Conservation (phyloP, 1,140 invertebrate genomes). For the Drosophila watanabei region DNA sequence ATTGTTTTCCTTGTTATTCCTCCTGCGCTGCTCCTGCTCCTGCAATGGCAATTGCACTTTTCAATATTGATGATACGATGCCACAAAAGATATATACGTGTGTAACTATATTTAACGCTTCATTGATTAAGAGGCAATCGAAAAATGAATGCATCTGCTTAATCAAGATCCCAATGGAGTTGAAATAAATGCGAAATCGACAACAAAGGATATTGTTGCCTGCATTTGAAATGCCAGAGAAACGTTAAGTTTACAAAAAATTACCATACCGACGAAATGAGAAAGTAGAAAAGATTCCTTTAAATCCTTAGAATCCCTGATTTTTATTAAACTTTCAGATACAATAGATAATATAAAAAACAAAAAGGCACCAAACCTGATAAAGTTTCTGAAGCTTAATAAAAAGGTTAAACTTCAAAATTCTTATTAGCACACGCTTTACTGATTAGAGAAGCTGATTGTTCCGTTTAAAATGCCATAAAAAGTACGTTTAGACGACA, state of each 20-base stretch:
- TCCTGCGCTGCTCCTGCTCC: background rate
- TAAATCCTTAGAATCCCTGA: no score
- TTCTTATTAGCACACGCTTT: background rate
- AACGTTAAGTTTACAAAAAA: background rate
- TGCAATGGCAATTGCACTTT: slow-evolving; percentile 45
- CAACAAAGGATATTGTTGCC: slow-evolving; percentile 14
- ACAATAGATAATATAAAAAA: no score
- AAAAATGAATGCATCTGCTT: slow-evolving; percentile 51
- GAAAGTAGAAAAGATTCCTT: background rate
- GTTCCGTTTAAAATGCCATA: background rate
- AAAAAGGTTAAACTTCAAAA: background rate
- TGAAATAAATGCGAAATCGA: slow-evolving; percentile 27
- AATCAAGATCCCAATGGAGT: slow-evolving; percentile 49
- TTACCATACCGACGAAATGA: background rate
- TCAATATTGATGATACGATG: slow-evolving; percentile 50
- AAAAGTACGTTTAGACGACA: background rate
- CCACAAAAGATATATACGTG: slow-evolving; percentile 49
- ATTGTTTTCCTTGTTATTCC: slow-evolving; percentile 44
- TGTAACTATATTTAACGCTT: slow-evolving; percentile 54
- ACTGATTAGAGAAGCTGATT: background rate
- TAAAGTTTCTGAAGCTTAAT: no score
- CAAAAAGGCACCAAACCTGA: no score
- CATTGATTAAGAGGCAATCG: slow-evolving; percentile 57
- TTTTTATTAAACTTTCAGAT: no score
- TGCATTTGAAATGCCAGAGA: slow-evolving; percentile 9